phyloP scores from a whole-genome alignment of 2,888 invertebrate species.

The Andrena praecox region DNA sequence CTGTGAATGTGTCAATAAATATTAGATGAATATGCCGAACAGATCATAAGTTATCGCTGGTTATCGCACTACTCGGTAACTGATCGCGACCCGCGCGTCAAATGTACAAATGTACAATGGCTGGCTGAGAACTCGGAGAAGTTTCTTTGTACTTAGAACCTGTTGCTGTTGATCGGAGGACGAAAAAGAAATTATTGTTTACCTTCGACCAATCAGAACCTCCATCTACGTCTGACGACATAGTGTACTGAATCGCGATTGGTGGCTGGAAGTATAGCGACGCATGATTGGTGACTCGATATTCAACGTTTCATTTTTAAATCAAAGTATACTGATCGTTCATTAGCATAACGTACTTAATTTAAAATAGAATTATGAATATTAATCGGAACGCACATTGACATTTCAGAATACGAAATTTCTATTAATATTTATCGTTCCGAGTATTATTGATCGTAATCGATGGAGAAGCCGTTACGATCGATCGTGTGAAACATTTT shows the following conservation, averaged over 20 bases:
- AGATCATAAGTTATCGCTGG: conserved; percentile 4
- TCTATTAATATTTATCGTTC: no score
- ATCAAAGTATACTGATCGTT: conserved; percentile 14
- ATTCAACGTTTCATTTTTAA: conserved; percentile 54
- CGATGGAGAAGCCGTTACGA: no score
- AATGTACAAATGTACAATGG: conserved; percentile 57
- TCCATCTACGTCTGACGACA: conserved; percentile 26
- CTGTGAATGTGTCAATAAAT: conserved; percentile 50
- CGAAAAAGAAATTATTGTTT: conserved; percentile 61
- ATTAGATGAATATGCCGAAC: conserved; percentile 25
- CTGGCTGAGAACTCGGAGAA: conserved; percentile 31
- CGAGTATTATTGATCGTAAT: no score
- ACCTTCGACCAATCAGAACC: conserved; percentile 56
- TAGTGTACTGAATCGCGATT: conserved; percentile 39
- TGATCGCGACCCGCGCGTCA: conserved; percentile 62
- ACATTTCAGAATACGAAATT: no score
- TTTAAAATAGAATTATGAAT: background rate
- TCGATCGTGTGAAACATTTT: no score
- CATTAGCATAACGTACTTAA: background rate
- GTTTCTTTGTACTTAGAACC: conserved; percentile 61
- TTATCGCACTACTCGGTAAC: conserved; percentile 4
- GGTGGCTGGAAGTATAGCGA: conserved; percentile 22
- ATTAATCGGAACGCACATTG: no score
- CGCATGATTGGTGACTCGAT: conserved; percentile 24
- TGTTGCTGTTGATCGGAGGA: conserved; percentile 62